Evolutionary conservation across 2,888 invertebrate species (phyloP).

Genomic region (Orthosia gracilis): DNA sequence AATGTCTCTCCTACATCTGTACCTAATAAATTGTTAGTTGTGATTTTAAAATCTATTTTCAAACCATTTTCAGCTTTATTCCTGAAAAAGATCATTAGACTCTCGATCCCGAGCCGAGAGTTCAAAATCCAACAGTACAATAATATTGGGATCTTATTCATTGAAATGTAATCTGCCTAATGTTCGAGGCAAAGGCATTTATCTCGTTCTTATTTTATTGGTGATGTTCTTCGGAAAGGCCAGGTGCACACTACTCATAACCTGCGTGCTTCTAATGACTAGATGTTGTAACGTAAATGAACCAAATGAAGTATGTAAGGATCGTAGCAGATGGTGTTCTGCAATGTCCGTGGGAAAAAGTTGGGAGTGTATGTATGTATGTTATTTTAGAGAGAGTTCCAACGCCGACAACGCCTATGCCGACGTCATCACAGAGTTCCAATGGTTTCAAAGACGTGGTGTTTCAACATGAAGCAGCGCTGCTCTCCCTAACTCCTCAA

Average conservation of each 20-base stretch:
- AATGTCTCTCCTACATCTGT: neutral
- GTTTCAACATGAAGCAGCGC: constrained; percentile 77
- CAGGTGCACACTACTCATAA: too few species aligned
- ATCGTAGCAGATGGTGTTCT: too few species aligned
- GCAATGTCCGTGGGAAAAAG: too few species aligned
- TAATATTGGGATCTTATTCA: too few species aligned
- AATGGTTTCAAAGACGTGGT: constrained; percentile 76
- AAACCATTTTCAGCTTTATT: neutral
- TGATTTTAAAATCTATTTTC: neutral
- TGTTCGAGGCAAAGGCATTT: neutral
- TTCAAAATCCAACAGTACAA: neutral
- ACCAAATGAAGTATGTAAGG: too few species aligned
- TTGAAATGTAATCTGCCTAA: neutral
- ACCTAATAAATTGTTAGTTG: neutral
- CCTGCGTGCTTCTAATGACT: too few species aligned
- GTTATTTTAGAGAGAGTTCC: constrained; percentile 14
- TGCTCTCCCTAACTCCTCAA: constrained; percentile 77
- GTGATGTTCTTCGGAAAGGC: too few species aligned
- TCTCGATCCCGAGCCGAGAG: too few species aligned
- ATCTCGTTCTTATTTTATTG: neutral
- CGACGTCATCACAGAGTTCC: neutral
- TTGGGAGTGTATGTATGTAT: too few species aligned
- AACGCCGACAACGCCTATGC: neutral
- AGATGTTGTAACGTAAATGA: too few species aligned
- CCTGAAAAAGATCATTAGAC: neutral